phyloP scores from a whole-genome alignment of 2,888 invertebrate species.

The Camponotus fellah region DNA sequence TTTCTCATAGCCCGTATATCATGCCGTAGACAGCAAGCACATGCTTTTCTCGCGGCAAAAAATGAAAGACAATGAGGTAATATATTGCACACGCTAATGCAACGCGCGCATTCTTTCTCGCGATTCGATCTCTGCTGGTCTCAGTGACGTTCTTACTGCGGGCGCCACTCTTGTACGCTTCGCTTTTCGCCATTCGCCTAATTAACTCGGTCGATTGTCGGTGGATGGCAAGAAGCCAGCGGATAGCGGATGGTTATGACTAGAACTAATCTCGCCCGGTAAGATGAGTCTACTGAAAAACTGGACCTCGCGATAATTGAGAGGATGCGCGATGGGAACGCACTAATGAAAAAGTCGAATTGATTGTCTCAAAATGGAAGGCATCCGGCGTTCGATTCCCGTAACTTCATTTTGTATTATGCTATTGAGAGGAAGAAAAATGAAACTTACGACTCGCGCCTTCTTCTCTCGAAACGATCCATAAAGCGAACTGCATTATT shows the following conservation, averaged over 20 bases:
- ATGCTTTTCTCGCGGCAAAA: conserved; percentile 12
- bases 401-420: neutral
- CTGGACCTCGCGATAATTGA: conserved; percentile 69
- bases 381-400: neutral
- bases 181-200: conserved; percentile 68
- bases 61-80: conserved; percentile 10
- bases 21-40: conserved; percentile 7
- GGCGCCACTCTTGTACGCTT: conserved; percentile 39
- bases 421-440: neutral
- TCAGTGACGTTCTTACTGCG: conserved; percentile 9
- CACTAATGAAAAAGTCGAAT: conserved; percentile 34
- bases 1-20: neutral
- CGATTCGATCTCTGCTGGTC: conserved; percentile 5
- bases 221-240: conserved; percentile 62
- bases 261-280: conserved; percentile 75
- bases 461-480: conserved; percentile 4
- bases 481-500: conserved; percentile 9
- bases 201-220: conserved; percentile 78
- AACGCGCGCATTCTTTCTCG: conserved; percentile 25
- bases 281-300: conserved; percentile 60
- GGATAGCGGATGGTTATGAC: conserved; percentile 65
- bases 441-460: neutral
- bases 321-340: conserved; percentile 46
- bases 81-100: conserved; percentile 24
- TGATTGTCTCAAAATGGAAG: conserved; percentile 11